Percentiles rank a stretch among this genome's conserved stretches.
Conservation (phyloP, 2,888 invertebrate species). For the Hedychridium roseum region DNA sequence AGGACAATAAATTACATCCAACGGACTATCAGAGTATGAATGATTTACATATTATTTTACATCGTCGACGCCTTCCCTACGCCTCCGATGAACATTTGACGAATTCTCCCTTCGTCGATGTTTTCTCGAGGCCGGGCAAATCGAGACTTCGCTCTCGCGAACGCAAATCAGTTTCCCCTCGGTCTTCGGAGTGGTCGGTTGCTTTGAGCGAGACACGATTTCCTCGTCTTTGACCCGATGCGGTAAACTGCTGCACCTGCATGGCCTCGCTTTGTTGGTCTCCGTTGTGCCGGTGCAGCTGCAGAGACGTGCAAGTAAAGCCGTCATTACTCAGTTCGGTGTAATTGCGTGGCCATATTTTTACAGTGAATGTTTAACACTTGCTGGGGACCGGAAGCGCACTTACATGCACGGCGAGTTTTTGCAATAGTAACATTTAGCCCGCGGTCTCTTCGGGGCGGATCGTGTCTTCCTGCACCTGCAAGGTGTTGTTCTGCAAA, state of each 20-base stretch:
- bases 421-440: constrained; percentile 54
- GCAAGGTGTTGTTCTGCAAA: constrained; percentile 39
- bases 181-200: constrained; percentile 17
- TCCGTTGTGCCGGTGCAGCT: constrained; percentile 29
- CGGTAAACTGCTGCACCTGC: constrained; percentile 36
- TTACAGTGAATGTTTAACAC: not conserved
- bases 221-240: constrained; percentile 22
- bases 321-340: not conserved
- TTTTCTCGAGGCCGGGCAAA: not conserved
- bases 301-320: constrained; percentile 6
- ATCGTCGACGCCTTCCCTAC: too few species aligned
- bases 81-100: not conserved
- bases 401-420: constrained; percentile 46
- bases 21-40: too few species aligned
- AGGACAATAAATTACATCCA: too few species aligned
- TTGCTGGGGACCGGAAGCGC: not conserved
- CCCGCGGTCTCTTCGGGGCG: constrained; percentile 29
- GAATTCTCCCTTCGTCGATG: not conserved
- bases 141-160: not conserved
- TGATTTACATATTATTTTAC: too few species aligned
- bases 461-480: constrained; percentile 33
- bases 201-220: constrained; percentile 14
- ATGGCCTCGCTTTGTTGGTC: constrained; percentile 27
- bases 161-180: constrained; percentile 13
- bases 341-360: too few species aligned